Evolutionary conservation across 2,113 vertebrate genomes (phyloP).

Genomic region (Trogon melanurus): DNA sequence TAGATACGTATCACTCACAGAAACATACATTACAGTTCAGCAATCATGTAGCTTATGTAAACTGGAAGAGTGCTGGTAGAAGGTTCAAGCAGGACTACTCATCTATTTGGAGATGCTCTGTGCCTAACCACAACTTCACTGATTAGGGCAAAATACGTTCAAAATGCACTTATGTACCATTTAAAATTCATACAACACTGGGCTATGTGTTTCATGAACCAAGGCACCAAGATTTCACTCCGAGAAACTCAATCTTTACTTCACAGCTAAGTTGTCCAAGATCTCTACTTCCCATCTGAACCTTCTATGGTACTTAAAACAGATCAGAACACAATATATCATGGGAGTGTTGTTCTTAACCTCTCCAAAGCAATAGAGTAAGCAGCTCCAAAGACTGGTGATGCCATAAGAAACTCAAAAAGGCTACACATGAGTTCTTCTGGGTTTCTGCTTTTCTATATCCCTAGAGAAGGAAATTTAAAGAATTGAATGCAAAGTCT

Average conservation of each 20-base stretch:
- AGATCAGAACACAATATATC: neutral
- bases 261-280: neutral
- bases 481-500: neutral
- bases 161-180: neutral
- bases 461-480: neutral
- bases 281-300: neutral
- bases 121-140: neutral
- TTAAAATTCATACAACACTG: neutral
- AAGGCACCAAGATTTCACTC: neutral
- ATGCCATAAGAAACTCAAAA: neutral
- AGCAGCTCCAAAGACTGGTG: neutral
- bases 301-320: neutral
- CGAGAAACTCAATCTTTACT: neutral
- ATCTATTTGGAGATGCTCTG: neutral
- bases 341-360: neutral
- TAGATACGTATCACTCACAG: fast-evolving
- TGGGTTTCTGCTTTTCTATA: neutral
- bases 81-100: neutral
- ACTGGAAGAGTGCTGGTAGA: neutral
- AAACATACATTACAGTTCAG: neutral
- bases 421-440: fast-evolving
- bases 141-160: neutral
- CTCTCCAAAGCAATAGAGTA: neutral
- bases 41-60: neutral
- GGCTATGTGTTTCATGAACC: neutral